Percentiles rank a stretch among this genome's conserved stretches.
phyloP scores from a whole-genome alignment of 2,888 invertebrate species.

The Galeopsomyia nigrocyanea region DNA sequence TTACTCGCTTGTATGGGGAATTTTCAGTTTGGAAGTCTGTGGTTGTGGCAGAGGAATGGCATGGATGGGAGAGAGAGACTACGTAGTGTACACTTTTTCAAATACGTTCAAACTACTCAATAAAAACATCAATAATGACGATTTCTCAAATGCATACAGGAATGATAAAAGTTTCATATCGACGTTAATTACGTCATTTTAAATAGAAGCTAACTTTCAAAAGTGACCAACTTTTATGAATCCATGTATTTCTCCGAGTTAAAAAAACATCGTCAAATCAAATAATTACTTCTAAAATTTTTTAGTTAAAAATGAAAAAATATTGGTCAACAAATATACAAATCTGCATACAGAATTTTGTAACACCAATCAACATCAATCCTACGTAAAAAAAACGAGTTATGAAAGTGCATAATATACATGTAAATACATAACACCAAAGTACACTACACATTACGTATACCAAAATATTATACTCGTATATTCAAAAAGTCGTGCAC shows the following conservation, averaged over 20 bases:
- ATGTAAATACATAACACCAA: constrained; percentile 7
- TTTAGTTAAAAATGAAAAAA: too few relatives aligned
- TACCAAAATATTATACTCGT: background rate
- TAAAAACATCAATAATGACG: background rate
- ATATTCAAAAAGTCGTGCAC: constrained; percentile 28
- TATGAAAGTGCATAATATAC: constrained; percentile 1
- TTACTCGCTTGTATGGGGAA: background rate
- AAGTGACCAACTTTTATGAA: too few relatives aligned
- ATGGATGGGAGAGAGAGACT: constrained; percentile 7
- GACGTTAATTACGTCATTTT: too few relatives aligned
- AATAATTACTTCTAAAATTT: too few relatives aligned
- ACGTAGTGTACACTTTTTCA: background rate
- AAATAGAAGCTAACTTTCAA: too few relatives aligned
- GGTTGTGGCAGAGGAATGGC: background rate
- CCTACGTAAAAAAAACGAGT: background rate
- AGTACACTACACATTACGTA: constrained; percentile 9
- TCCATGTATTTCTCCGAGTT: too few relatives aligned
- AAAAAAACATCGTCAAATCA: too few relatives aligned
- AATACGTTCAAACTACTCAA: constrained; percentile 1
- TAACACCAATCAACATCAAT: background rate
- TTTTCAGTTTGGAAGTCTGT: background rate
- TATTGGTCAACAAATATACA: too few relatives aligned
- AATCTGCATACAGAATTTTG: too few relatives aligned
- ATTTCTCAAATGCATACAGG: background rate
- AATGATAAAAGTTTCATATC: too few relatives aligned